Percentiles rank a stretch among this genome's conserved stretches.
phyloP scores from a whole-genome alignment of 2,113 vertebrate genomes.

The Xiphophorus couchianus region DNA sequence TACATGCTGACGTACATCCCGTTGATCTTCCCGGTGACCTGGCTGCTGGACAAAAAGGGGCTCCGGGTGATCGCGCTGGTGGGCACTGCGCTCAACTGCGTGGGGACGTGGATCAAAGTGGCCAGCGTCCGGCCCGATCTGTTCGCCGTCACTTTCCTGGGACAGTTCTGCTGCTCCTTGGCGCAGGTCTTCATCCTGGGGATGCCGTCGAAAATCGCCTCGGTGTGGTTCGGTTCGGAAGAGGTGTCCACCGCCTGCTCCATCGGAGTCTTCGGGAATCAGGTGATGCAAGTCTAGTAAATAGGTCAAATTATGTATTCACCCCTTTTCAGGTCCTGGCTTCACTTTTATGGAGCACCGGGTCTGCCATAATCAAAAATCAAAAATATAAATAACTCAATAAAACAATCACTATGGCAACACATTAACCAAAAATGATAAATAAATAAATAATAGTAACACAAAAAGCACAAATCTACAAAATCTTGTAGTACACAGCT shows the following conservation, averaged over 20 bases:
- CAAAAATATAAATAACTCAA: too few relatives aligned
- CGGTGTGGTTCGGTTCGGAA: conserved; percentile 92
- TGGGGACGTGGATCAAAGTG: conserved; percentile 94
- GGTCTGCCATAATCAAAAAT: too few relatives aligned
- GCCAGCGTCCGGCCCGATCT: conserved; percentile 86
- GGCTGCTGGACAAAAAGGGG: conserved; percentile 91
- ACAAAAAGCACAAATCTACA: too few relatives aligned
- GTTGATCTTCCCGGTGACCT: conserved; percentile 92
- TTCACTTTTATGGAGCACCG: too few relatives aligned
- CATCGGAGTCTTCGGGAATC: conserved; percentile 95
- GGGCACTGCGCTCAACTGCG: conserved; percentile 88
- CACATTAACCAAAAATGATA: too few relatives aligned
- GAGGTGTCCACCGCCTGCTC: conserved; percentile 97
- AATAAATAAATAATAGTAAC: too few relatives aligned
- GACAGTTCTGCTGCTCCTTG: conserved; percentile 87
- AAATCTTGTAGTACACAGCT: too few relatives aligned
- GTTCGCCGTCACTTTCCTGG: conserved; percentile 87
- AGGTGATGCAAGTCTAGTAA: conserved; percentile 77
- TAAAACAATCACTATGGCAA: too few relatives aligned
- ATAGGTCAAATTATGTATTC: background rate
- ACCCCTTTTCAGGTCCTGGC: background rate
- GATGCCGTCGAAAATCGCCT: conserved; percentile 93
- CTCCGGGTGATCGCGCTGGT: conserved; percentile 87
- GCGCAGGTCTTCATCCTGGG: conserved; percentile 98
- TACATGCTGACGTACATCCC: conserved; percentile 96